Base-by-base conservation (phyloP, 2,113 vertebrate species). In the Myiopsitta monachus region DNA sequence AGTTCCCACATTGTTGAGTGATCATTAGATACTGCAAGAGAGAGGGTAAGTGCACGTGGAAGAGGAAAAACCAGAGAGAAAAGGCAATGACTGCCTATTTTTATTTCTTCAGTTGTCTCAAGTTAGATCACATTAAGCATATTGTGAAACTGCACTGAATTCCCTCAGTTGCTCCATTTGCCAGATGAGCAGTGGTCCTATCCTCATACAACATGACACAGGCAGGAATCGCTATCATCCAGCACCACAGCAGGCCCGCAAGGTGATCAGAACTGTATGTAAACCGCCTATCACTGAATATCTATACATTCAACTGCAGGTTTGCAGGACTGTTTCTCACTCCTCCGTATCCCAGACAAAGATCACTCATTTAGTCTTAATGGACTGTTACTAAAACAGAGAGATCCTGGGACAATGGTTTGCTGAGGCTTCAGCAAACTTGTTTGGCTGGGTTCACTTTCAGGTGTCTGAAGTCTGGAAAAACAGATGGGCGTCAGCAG, bases 311-410 rank as follows among this genome's bases (percentile, higher is more conserved):
- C 36, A 79, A 72, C 43, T 81, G 67, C 46, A 62, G 89, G 74
- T 57, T 66, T 52, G 36, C 39, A 82, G 69, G 33, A 57, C 27
- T 44, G 46, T 46, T 46, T 69, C 18, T 1, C 19, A 36, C n/a
- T 79, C 64, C 31, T 61, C 77, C 19, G 1, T 46, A 26, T 8
- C 83, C 38, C n/a, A 76, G 55, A 59, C 81, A 75, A 26, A 0
- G n/a, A 92, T 66, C 83, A 47, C 24, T 36, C 72, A 43, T 47
- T 75, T 62, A 79, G 62, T 68, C 52, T 66, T 95, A 91, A 95
- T 91, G 78, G 39, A 64, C 44, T 92, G 84, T 66, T 91, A 62
- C 94, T 91, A 91, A 95, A 96, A 79, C 26, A 87, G 76, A 66
- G 63, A 80, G 17, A 68, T 41, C 70, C 57, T 18, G 47, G 69